Base-by-base conservation (phyloP, 92 coral and sea anemone species). In the Phenganax marumi region DNA sequence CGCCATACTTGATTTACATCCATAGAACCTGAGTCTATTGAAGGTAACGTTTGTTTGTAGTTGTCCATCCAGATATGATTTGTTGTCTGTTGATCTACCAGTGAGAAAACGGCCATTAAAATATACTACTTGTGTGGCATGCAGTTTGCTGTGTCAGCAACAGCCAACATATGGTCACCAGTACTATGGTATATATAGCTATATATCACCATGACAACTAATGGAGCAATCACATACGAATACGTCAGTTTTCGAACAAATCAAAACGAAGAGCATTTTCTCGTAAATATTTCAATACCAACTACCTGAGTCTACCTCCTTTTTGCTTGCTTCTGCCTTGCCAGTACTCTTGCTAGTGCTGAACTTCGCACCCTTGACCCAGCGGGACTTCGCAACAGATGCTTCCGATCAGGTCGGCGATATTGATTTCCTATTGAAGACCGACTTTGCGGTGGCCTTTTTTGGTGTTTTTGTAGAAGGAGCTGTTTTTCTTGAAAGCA, bases 401-500 rank as follows among this genome's bases (percentile, higher is more conserved):
- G 49, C 70, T 3, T 9, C 84, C 64, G 82, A 76, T 66, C 73
- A 87, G 14, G 85, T 79, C 54, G 86, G 79, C 52, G 92, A 84
- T 50, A 77, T 87, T 77, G 74, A 90, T 46, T 88, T 83, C 21
- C 79, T 54, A 82, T 85, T 92, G 10, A 91, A 71, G 11, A 86
- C 73, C 9, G 84, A 60, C 54, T 90, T 90, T 46, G 88, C 72
- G 23, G 85, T 65, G 17, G 46, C 79, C 79, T 52, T 74, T 74
- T 74, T 52, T 8, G 64, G 65, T 19, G 47, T 18, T 74, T 74
- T 74, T 19, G 79, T 18, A 19, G 79, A 0, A 57, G 88, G 87
- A 52, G 80, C 51, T 43, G 92, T 73, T 85, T 89, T 92, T 69
- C 89, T 92, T 52, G 93, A 93, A 79, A 93, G 93, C 97, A 92